Evolutionary conservation across 2,113 vertebrate species (phyloP), one percentile per base, ranked within the genome.

Genomic region (Lepus timidus): DNA sequence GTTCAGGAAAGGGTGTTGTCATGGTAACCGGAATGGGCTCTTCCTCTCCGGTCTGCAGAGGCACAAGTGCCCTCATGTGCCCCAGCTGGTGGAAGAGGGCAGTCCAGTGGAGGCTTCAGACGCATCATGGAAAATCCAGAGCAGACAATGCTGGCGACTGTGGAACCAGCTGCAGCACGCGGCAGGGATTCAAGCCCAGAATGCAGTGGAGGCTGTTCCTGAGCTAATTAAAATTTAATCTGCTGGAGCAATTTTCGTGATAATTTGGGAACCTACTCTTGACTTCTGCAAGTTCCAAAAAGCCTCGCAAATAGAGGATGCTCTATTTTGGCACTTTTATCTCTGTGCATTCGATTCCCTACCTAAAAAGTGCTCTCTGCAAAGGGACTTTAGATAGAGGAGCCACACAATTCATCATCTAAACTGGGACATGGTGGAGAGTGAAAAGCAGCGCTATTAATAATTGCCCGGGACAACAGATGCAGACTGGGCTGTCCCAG

Each of bases 211-310:
- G 58, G 20, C 68, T 52, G 88, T 88, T 92, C 80, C 82, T 27
- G 36, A 91, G 52, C 88, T 93, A 65, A 97, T 97, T 96, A 95
- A 96, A 96, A 93, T 95, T 96, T 95, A 95, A 97, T 97, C 80
- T 81, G 88, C 88, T 64, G 91, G 85, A 94, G 75, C 76, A 82
- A 96, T 97, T 96, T 97, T 89, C 75, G 71, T 87, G 83, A 96
- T 97, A 91, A 95, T 97, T 91, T 95, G 93, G 95, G 90, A 97
- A 96, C 31, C 67, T 52, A 86, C 83, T 90, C 76, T 96, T 93
- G 91, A 91, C 90, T 95, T 95, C 39, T 29, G 70, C 78, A 95
- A 96, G 85, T 95, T 93, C 61, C 88, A 95, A 95, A 95, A 94
- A 95, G 61, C 23, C 75, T 96, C 62, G 33, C 75, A 95, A 93